Conservation (phyloP, 2,888 invertebrate genomes). For the Coleophora deauratella region DNA sequence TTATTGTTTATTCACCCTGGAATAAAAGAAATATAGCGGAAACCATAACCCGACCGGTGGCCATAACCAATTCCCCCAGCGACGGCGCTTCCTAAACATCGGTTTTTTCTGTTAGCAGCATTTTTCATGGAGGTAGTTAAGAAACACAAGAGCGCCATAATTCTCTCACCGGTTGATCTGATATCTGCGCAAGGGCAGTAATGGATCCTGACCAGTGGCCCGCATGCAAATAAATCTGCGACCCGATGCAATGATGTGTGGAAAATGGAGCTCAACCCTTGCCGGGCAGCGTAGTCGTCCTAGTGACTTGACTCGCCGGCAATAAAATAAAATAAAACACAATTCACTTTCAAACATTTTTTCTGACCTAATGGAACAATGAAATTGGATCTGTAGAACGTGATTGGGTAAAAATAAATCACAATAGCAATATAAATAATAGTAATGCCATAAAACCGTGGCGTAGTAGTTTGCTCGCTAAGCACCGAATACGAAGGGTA, state of each 20-base stretch:
- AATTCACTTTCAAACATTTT: constrained; percentile 8
- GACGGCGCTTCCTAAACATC: constrained; percentile 42
- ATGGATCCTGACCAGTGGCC: constrained; percentile 75
- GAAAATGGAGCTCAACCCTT: constrained; percentile 68
- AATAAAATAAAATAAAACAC: constrained; percentile 22
- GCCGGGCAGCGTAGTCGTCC: constrained; percentile 29
- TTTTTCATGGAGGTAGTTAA: constrained; percentile 57
- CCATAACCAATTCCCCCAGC: constrained; percentile 44
- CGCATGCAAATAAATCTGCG: constrained; percentile 76
- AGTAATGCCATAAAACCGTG: too few relatives aligned
- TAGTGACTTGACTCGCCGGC: constrained; percentile 18
- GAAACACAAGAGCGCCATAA: constrained; percentile 70
- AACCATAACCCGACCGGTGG: constrained; percentile 56
- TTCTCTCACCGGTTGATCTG: constrained; percentile 70
- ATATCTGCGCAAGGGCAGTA: constrained; percentile 69
- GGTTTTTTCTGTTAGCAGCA: constrained; percentile 42
- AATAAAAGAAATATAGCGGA: constrained; percentile 57
- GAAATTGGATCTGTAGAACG: constrained; percentile 1
- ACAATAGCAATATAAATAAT: neutral
- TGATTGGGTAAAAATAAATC: neutral
- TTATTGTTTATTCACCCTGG: constrained; percentile 23
- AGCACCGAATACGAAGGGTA: neutral
- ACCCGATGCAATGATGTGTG: constrained; percentile 74
- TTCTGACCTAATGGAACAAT: neutral
- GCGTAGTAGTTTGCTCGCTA: too few relatives aligned